Base-by-base conservation (phyloP, 2,113 vertebrate species). In the Gallinago paraguaiae region DNA sequence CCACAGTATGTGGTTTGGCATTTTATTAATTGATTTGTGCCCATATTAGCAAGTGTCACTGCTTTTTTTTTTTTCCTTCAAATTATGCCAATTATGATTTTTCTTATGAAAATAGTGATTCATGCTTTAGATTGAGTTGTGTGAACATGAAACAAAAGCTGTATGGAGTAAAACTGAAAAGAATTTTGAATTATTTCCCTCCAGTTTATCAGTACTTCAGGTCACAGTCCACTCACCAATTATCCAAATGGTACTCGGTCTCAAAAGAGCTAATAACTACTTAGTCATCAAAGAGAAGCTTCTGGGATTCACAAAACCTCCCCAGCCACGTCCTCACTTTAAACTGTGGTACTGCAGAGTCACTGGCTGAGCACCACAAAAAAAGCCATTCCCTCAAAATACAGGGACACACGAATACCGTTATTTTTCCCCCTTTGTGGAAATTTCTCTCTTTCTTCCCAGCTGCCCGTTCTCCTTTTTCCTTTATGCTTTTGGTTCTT, bases 11-110 rank as follows among this genome's bases (percentile, higher is more conserved):
- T 74, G 63, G 84, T 80, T 94, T 90, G 59, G 59, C 72, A 37
- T 51, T 91, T 88, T 37, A 94, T 90, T 97, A 97, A 97, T 97
- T 96, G 95, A 96, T 96, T 96, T 96, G 74, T 94, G 41, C 59
- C 54, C 46, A 67, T 76, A 91, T 91, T 94, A 95, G 46, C 54
- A 94, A 95, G 46, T 59, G 50, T 79, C 74, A 74, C 19, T 46
- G 45, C 45, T 76, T 82, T 65, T 74, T 87, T n/a, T 6, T 6
- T 56, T 67, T 78, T n/a, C 3, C 78, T 88, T 90, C 82, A 96
- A 93, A 95, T 96, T 91, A 95, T 80, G 76, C n/a, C 87, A 90
- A 92, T 93, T 96, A 94, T 70, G 45, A 77, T 88, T 96, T 93
- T 46, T 77, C 45, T 91, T 56, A 39, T 77, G 82, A 93, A 94